Percentiles rank a stretch among this genome's conserved stretches.
These are phyloP conservation scores for Stenodema calcarata DNA, from an alignment of 2,888 invertebrate species.

Conservation along the genomic window DNA sequence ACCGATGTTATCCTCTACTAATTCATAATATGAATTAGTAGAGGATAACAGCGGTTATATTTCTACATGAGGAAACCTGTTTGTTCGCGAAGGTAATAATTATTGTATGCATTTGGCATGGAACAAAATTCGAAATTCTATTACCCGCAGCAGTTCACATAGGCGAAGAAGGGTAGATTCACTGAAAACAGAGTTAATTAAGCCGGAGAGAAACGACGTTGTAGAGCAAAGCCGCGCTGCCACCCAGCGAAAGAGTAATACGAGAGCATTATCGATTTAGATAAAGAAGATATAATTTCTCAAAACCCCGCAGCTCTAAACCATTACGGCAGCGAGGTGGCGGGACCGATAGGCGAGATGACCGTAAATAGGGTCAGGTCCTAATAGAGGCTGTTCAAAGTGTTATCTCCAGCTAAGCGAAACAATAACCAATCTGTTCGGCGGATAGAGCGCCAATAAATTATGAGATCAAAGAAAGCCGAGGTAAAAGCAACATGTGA, in stretches of 20 bases:
- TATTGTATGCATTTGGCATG: not conserved
- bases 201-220: not conserved
- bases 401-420: not conserved
- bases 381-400: not conserved
- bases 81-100: not conserved
- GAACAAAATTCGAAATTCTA: not conserved
- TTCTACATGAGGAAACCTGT: not conserved
- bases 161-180: not conserved
- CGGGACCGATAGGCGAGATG: not conserved
- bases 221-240: not conserved
- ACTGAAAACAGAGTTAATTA: not conserved
- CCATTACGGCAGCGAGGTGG: not conserved
- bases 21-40: no score
- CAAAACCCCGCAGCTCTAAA: not conserved
- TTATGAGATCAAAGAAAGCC: not conserved
- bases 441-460: not conserved
- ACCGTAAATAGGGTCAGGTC: not conserved
- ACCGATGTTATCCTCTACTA: no score
- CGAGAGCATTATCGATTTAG: not conserved
- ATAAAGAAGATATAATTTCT: not conserved
- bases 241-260: not conserved
- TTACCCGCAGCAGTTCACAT: not conserved
- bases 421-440: not conserved
- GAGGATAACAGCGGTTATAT: not conserved
- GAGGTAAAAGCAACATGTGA: not conserved